These are phyloP conservation scores for Diabrotica virgifera DNA, from an alignment of 1,140 invertebrate genomes.

Conservation along the genomic window DNA sequence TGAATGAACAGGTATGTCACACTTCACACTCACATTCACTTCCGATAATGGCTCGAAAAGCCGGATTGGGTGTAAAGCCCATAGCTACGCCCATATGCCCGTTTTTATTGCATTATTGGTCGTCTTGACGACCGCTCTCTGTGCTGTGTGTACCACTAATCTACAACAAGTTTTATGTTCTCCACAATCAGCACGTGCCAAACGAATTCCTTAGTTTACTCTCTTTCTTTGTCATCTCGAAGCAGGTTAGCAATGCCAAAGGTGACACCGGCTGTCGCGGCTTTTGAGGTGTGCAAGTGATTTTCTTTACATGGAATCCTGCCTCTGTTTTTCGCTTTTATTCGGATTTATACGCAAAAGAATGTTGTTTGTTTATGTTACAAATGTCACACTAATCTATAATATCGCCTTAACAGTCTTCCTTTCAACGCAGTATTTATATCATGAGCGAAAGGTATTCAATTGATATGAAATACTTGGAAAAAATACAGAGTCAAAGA, in stretches of 20 bases:
- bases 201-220: conserved; percentile 4
- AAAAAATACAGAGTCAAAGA: no score
- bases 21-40: conserved; percentile 22
- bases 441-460: no score
- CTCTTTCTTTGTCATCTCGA: not conserved
- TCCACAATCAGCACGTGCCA: conserved; percentile 36
- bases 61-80: conserved; percentile 29
- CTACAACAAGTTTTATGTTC: conserved; percentile 27
- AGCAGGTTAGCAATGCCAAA: no score
- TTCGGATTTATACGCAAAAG: no score
- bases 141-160: conserved; percentile 36
- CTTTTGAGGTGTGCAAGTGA: not conserved
- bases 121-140: conserved; percentile 20
- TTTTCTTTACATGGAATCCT: not conserved
- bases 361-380: no score
- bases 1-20: conserved; percentile 26
- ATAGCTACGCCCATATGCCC: conserved; percentile 37
- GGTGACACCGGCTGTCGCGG: not conserved
- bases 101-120: conserved; percentile 40
- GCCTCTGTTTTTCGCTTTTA: not conserved
- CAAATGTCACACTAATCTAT: no score
- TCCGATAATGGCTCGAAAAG: conserved; percentile 33
- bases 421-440: no score
- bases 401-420: no score
- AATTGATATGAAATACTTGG: no score